Conservation (phyloP, 2,888 invertebrate species). For the Rotaria magnacalcarata region DNA sequence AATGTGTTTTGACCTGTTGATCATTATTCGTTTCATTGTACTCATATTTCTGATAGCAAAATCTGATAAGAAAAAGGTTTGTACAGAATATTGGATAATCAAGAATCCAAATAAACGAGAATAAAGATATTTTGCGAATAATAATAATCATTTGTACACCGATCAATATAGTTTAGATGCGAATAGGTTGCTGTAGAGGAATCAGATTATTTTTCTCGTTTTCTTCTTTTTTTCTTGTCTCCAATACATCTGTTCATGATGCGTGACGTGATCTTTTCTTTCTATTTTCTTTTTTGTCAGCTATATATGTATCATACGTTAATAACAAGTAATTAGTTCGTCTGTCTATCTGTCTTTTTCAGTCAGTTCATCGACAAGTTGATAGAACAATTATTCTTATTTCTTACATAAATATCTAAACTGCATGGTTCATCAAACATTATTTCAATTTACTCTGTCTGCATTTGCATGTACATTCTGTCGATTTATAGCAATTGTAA, state of each 20-base stretch:
- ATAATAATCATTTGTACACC: background rate
- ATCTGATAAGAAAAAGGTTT: background rate
- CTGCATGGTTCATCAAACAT: background rate
- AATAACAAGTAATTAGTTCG: background rate
- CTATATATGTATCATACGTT: background rate
- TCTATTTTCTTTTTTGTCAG: background rate
- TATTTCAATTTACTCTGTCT: background rate
- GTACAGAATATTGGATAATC: background rate
- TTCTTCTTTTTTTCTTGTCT: background rate
- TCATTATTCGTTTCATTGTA: background rate
- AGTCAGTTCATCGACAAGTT: background rate
- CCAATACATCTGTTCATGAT: background rate
- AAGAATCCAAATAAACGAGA: background rate
- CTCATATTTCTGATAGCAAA: background rate
- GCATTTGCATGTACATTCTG: background rate
- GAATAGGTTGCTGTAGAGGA: background rate
- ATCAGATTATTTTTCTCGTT: too few relatives aligned
- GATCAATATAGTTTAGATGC: background rate
- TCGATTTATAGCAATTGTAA: background rate
- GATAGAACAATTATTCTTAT: background rate
- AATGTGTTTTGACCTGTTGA: background rate
- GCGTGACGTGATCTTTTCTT: conserved; percentile 8
- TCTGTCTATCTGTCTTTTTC: conserved; percentile 8
- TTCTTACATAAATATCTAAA: background rate
- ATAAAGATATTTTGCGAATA: background rate